Conservation (phyloP, 2,797 vertebrate genomes). For the Lithobates sylvaticus region DNA sequence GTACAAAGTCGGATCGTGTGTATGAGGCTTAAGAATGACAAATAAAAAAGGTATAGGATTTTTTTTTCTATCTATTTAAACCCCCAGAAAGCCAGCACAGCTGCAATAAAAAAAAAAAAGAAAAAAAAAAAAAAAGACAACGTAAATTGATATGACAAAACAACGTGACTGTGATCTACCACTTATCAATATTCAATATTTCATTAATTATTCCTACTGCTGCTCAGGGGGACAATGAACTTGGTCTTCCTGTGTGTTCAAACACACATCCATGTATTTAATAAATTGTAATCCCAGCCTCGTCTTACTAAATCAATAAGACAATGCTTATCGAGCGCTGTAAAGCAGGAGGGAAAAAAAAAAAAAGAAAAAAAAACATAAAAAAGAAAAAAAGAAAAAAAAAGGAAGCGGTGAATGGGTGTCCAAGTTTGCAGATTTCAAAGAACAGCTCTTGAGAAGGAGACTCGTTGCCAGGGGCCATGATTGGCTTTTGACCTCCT, state of each 20-base stretch:
- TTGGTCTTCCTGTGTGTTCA: conserved; percentile 8
- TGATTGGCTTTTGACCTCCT: conserved; percentile 47
- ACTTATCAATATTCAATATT: conserved; percentile 28
- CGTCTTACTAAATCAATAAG: conserved; percentile 44
- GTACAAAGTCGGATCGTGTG: too few relatives aligned
- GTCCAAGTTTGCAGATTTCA: conserved; percentile 21
- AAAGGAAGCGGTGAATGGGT: conserved; percentile 17
- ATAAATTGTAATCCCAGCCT: conserved; percentile 15
- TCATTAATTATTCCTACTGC: conserved; percentile 22
- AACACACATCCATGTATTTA: conserved; percentile 19
- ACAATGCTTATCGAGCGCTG: conserved; percentile 2
- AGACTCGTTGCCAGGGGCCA: conserved; percentile 34
- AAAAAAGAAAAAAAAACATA: not conserved
- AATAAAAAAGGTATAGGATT: too few relatives aligned
- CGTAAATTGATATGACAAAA: too few relatives aligned
- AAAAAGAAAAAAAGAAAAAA: not conserved
- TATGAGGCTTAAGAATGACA: too few relatives aligned
- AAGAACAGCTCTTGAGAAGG: conserved; percentile 26
- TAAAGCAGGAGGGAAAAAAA: not conserved
- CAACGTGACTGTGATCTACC: too few relatives aligned
- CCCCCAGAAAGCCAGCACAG: too few relatives aligned
- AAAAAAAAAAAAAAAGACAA: too few relatives aligned
- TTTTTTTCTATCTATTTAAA: too few relatives aligned
- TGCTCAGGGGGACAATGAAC: not conserved
- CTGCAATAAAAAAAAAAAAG: too few relatives aligned